Base-by-base conservation (phyloP, 2,888 invertebrate genomes). In the Hofmannophila pseudospretella region DNA sequence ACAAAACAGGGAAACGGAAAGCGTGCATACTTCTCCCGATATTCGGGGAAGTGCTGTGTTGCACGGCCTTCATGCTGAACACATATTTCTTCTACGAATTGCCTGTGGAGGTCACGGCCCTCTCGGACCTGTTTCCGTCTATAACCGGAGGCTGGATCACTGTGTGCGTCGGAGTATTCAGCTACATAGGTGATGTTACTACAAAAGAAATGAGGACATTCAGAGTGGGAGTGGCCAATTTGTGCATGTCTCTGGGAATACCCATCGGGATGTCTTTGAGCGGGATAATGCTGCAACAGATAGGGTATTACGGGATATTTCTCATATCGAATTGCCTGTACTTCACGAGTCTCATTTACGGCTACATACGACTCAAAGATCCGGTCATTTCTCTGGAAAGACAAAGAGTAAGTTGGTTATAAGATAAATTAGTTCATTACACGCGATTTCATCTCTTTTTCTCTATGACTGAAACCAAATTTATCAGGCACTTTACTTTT, bases 21-120 rank as follows among this genome's bases (percentile, higher is more conserved):
- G 94, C 94, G 0, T 95, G 94, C 58, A 95, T 96, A 82, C 77
- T 96, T 1, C 74, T 95, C 38, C 95, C 95, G 0, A 93, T 95
- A 28, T 87, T 93, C 12, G 95, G 95, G 0, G 95, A 95, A 66
- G 91, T 95, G 41, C 57, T 93, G 12, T 91, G 93, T n/a, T 91
- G 92, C 39, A 78, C 94, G 3, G 94, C 94, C 0, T 89, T 94
- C 22, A 91, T 95, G 47, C 63, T 94, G 1, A 94, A 94, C 64
- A 94, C 93, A 1, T 94, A 92, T 67, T 93, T 88, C 75, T 94
- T 94, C 64, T 88, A 88, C 50, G 85, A 90, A 61, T 67, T 89
- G 50, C 89, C 90, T 8, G 60, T 89, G 67, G 89, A 89, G 70
- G 63, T 88, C 47, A 89, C 87, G 53, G 87, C 88, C 38, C 73